phyloP scores from a whole-genome alignment of 2,113 vertebrate genomes.

The Sceloporus tristichus region DNA sequence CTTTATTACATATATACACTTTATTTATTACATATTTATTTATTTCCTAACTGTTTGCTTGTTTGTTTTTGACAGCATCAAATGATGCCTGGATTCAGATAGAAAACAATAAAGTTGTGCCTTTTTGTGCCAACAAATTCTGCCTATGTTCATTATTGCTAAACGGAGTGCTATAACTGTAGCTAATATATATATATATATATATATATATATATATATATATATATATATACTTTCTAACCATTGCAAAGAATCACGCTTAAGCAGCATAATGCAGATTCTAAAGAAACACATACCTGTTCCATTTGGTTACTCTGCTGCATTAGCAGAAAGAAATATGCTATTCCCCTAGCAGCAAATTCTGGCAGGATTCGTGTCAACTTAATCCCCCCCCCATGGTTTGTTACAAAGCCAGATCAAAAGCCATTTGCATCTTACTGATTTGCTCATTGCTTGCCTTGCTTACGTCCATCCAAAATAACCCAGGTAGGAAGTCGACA shows the following conservation, averaged over 20 bases:
- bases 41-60: no score
- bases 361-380: slow-evolving; percentile 70
- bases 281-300: slow-evolving; percentile 32
- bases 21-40: no score
- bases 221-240: background rate
- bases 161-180: background rate
- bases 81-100: no score
- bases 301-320: slow-evolving; percentile 43
- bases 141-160: no score
- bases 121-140: no score
- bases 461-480: slow-evolving; percentile 64
- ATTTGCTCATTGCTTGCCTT: slow-evolving; percentile 69
- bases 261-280: slow-evolving; percentile 22
- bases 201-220: no score
- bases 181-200: background rate
- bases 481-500: slow-evolving; percentile 64
- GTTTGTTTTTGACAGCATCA: no score
- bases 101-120: no score
- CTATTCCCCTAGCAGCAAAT: slow-evolving; percentile 66
- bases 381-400: slow-evolving; percentile 48
- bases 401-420: slow-evolving; percentile 67
- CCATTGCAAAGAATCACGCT: background rate
- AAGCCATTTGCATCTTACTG: slow-evolving; percentile 73
- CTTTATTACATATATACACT: no score
- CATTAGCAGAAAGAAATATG: slow-evolving; percentile 54